phyloP scores from a whole-genome alignment of 2,797 vertebrate species.

The Falco rusticolus region DNA sequence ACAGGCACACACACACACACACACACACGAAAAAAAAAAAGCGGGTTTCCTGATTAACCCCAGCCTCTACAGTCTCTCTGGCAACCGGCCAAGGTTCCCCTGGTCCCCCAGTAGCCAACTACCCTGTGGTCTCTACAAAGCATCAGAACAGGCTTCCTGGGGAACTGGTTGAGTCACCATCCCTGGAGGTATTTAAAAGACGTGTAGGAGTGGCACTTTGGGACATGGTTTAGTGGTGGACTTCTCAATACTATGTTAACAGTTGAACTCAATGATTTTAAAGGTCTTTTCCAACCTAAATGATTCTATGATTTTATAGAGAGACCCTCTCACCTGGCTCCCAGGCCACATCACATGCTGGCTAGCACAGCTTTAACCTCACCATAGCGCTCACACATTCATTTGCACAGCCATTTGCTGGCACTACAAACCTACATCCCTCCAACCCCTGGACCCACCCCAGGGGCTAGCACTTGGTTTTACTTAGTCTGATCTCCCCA shows the following conservation, averaged over 20 bases:
- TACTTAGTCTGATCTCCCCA: neutral
- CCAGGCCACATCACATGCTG: neutral
- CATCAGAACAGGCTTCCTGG: too few species aligned
- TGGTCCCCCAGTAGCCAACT: neutral
- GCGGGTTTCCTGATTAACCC: neutral
- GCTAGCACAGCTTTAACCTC: neutral
- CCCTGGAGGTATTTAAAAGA: too few species aligned
- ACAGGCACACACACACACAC: too few species aligned
- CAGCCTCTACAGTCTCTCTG: neutral
- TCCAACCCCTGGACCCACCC: neutral
- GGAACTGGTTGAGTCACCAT: too few species aligned
- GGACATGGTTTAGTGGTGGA: too few species aligned
- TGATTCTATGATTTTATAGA: neutral
- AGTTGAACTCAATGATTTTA: too few species aligned
- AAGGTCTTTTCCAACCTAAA: too few species aligned
- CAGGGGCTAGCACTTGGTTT: neutral
- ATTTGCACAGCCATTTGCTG: neutral
- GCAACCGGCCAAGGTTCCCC: neutral
- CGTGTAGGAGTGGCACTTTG: too few species aligned
- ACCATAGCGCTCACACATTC: neutral
- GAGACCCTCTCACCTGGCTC: neutral
- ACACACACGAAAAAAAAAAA: too few species aligned
- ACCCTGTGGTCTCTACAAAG: neutral
- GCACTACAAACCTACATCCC: neutral
- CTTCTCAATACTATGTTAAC: too few species aligned